Evolutionary conservation across 2,888 invertebrate species (phyloP), one percentile per base, ranked within the genome.

Genomic region (Tyria jacobaeae): DNA sequence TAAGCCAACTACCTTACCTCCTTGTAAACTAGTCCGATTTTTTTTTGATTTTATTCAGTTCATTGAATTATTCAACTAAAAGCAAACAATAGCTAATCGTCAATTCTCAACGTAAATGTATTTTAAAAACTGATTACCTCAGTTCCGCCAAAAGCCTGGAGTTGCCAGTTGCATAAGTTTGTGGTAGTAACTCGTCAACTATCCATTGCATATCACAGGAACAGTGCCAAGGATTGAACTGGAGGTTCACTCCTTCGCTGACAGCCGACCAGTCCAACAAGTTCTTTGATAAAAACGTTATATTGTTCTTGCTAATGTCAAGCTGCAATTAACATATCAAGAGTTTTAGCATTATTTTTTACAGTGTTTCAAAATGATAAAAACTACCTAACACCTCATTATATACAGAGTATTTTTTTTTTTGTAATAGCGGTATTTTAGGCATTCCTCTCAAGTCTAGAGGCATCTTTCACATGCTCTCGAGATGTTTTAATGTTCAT

Each of bases 181-280:
- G 82, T 0, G 94, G 94, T 47, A 95, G 75, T 41, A 96, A 81
- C 27, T 92, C 90, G 51, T 94, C 92, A 24, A 95, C 82, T 70
- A 96, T 82, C 95, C 95, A 95, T 75, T 95, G 95, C 75, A 95
- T 81, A 41, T 92, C 88, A 75, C 96, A 96, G 65, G 90, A 83
- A 76, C 96, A 96, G 65, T 91, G 85, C 94, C 96, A 95, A 1
- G 95, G 96, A 84, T 96, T 96, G 68, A 88, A 89, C 88, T 95
- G 95, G 4, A 95, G 80, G 81, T 96, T 91, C 0, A 95, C 89
- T 0, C 91, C 94, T 7, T 90, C 89, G 1, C 74, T 74, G 7
- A 90, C 75, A 0, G 82, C 70, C 0, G 85, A 75, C 91, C 91
- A 94, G 53, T 87, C 84, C 1, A 92, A 78, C n/a, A 94, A 79